Conservation (phyloP, 2,888 invertebrate genomes). For the Eurytoma californica region DNA sequence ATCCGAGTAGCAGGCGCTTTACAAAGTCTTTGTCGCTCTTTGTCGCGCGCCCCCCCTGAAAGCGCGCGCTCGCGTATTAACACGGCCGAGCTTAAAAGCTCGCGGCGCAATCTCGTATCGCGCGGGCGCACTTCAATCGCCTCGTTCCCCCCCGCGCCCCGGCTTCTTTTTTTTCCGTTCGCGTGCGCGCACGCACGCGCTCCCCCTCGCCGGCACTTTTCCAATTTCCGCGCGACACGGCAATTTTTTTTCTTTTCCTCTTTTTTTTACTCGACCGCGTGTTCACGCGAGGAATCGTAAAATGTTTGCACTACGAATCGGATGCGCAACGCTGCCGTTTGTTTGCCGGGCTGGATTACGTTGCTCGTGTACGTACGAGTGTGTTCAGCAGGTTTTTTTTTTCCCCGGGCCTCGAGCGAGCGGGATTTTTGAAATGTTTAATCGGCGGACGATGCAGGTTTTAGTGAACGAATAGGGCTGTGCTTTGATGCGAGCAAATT, state of each 20-base stretch:
- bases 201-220: constrained; percentile 20
- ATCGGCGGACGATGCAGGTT: no score
- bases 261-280: not conserved
- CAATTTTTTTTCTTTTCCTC: constrained; percentile 8
- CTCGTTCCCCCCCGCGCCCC: not conserved
- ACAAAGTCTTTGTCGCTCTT: constrained; percentile 12
- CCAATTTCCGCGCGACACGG: constrained; percentile 38
- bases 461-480: no score
- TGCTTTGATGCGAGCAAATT: no score
- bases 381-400: no score
- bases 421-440: no score
- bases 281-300: constrained; percentile 1
- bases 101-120: constrained; percentile 16
- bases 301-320: constrained; percentile 1
- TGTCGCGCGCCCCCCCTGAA: not conserved
- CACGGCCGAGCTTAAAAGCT: constrained; percentile 23
- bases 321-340: not conserved
- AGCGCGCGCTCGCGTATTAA: constrained; percentile 6
- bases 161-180: not conserved
- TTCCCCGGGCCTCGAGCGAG: no score
- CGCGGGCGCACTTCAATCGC: not conserved
- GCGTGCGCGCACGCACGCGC: not conserved
- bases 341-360: not conserved
- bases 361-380: not conserved
- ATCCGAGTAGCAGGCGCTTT: not conserved